Base-by-base conservation (phyloP, 2,888 invertebrate genomes). In the Drosophila cognata region DNA sequence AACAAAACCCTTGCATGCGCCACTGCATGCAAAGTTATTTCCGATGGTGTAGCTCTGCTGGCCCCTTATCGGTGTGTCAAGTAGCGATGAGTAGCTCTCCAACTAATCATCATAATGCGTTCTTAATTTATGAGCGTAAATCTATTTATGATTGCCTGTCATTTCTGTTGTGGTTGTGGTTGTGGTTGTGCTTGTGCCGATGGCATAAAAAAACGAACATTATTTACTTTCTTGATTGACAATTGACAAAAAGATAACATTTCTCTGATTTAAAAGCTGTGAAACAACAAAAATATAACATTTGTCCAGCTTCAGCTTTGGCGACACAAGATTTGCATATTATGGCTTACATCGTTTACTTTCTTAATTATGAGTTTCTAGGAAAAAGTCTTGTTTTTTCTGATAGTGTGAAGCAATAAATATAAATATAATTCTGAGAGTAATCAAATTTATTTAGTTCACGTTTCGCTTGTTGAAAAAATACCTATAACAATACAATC, bases 41-140 rank as follows among this genome's bases (percentile, higher is more conserved):
- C 73, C 73, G 77, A 65, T 71, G 31, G 77, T 16, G 62, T 53
- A 46, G 5, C 29, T 11, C 2, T 38, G 16, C 21, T n/a, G 25
- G n/a, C 11, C 61, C 18, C 36, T 29, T 61, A 60, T 73, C 68
- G 46, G 35, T 33, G n/a, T 63, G 48, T 68, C 46, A 50, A 61
- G 57, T 50, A 52, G 58, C 64, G 58, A 11, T 58, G 67, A 68
- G 43, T 41, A 72, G 68, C 62, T 65, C 43, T 53, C 66, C 46
- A 53, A 11, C 41, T 63, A 66, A 77, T 77, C 69, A 64, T 43
- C 62, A 74, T 66, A 77, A 66, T 70, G 74, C 53, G 50, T 67
- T 61, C 51, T 64, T 48, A 64, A 64, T 74, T 73, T 68, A 77
- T 59, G 61, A 52, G 55, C 64, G 35, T 55, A 28, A 50, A 59